Conservation (phyloP, 64 coral and sea anemone species). For the Montipora efflorescens region DNA sequence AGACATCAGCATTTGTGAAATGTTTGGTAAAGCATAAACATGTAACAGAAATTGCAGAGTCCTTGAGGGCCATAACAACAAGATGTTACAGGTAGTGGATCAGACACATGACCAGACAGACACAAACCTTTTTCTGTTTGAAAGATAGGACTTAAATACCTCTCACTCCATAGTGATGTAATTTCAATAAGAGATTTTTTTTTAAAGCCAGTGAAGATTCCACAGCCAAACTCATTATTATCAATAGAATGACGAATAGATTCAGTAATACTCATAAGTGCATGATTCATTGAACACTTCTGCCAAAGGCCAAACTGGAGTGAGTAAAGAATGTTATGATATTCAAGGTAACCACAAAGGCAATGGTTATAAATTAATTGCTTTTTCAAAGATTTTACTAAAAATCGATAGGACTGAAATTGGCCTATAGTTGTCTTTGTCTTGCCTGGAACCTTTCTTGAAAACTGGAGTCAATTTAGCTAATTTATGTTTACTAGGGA, state of each 20-base stretch:
- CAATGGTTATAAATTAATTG: no score
- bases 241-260: constrained; percentile 12
- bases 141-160: constrained; percentile 7
- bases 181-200: constrained; percentile 1
- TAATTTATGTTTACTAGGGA: neutral
- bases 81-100: neutral
- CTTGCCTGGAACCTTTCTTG: neutral
- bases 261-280: constrained; percentile 29
- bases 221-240: constrained; percentile 46
- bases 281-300: neutral
- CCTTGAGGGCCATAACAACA: neutral
- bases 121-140: constrained; percentile 26
- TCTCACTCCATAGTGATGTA: no score
- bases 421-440: neutral
- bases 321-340: neutral
- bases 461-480: no score
- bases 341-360: constrained; percentile 14
- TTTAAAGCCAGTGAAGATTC: neutral
- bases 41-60: neutral
- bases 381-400: neutral
- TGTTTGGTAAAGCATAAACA: neutral
- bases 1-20: no score
- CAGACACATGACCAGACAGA: neutral
- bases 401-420: neutral
- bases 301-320: constrained; percentile 28